These are phyloP conservation scores for Eristalis tenax DNA, from an alignment of 2,888 invertebrate genomes.

Conservation along the genomic window DNA sequence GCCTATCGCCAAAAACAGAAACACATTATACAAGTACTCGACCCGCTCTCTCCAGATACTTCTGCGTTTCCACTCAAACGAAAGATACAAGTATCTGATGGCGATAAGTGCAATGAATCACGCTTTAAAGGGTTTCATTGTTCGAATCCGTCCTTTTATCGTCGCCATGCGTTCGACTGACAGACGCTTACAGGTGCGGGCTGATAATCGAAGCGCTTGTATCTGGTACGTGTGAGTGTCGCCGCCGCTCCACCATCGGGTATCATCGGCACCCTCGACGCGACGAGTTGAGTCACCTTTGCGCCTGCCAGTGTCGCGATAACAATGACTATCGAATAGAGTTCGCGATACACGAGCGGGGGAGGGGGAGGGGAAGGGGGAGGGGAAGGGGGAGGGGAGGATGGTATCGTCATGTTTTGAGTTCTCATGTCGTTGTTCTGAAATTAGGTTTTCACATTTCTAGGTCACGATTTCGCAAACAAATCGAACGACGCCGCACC, in stretches of 20 bases:
- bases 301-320: background rate
- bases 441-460: constrained; percentile 46
- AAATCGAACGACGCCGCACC: constrained; percentile 4
- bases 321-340: background rate
- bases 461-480: constrained; percentile 53
- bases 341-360: no score
- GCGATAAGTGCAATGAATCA: background rate
- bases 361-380: background rate
- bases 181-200: background rate
- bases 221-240: background rate
- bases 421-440: constrained; percentile 47
- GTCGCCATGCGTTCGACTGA: background rate
- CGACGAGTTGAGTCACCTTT: background rate
- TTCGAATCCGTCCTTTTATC: background rate
- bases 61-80: background rate
- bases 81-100: background rate
- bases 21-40: no score
- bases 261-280: background rate
- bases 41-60: background rate
- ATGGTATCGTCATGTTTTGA: constrained; percentile 35
- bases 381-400: no score
- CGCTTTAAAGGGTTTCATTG: background rate
- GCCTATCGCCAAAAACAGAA: background rate
- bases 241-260: background rate
- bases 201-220: background rate